Percentiles rank a stretch among this genome's conserved stretches.
Evolutionary conservation across 2,113 vertebrate genomes (phyloP).

Genomic region (Carassius auratus): DNA sequence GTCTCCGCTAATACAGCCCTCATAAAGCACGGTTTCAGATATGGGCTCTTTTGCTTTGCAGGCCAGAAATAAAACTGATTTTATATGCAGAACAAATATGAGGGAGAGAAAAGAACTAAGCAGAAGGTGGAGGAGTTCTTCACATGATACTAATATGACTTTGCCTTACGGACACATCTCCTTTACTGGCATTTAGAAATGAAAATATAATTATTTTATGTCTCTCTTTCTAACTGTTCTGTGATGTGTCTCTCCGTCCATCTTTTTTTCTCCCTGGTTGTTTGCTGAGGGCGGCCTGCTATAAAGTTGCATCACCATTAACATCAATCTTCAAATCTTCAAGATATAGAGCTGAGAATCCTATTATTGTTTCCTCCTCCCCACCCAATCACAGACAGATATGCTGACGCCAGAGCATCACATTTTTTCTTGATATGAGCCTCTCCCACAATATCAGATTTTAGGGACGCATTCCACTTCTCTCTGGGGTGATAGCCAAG

Average conservation of each 20-base stretch:
- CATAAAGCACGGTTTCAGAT: constrained; percentile 22
- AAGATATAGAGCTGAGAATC: constrained; percentile 4
- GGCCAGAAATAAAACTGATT: neutral
- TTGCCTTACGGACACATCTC: constrained; percentile 7
- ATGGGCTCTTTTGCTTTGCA: neutral
- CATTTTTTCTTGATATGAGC: constrained; percentile 29
- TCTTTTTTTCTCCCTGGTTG: constrained; percentile 1
- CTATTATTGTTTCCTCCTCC: neutral
- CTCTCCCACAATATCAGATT: constrained; percentile 10
- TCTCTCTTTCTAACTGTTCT: constrained; percentile 2
- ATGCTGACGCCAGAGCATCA: constrained; percentile 15
- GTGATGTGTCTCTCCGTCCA: neutral
- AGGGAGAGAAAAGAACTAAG: neutral
- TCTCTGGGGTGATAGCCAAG: neutral
- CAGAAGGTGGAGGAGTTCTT: constrained; percentile 15
- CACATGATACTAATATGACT: constrained; percentile 8
- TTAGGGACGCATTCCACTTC: neutral
- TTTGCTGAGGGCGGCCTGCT: constrained; percentile 11
- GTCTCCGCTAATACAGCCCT: neutral
- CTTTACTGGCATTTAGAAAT: constrained; percentile 28
- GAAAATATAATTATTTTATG: neutral
- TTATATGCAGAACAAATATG: constrained; percentile 22
- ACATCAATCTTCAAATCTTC: constrained; percentile 30
- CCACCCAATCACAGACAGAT: constrained; percentile 25
- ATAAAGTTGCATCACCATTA: constrained; percentile 19